phyloP scores from a whole-genome alignment of 2,113 vertebrate genomes.

The Meleagris gallopavo region DNA sequence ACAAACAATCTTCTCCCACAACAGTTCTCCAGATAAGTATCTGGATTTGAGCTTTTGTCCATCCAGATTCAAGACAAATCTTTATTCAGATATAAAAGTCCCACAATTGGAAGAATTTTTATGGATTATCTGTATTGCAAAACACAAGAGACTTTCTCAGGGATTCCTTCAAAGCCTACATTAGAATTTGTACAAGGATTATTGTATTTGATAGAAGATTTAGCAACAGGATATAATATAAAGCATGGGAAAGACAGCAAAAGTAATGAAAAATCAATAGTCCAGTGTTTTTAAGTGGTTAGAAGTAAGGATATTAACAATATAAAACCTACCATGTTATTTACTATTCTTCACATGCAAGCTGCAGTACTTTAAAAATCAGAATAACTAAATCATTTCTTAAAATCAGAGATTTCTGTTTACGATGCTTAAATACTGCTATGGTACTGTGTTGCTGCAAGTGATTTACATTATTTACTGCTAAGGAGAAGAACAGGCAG shows the following conservation, averaged over 20 bases:
- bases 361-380: neutral
- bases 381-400: neutral
- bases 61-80: neutral
- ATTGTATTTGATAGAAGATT: slow-evolving; percentile 10
- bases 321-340: neutral
- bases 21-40: neutral
- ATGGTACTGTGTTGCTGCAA: neutral
- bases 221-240: neutral
- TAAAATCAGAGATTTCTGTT: neutral
- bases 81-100: neutral
- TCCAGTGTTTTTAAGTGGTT: neutral
- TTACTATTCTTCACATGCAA: neutral
- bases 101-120: neutral
- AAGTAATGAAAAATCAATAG: slow-evolving; percentile 25
- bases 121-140: neutral
- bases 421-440: neutral
- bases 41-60: neutral
- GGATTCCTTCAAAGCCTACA: neutral
- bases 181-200: slow-evolving; percentile 35
- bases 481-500: neutral
- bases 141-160: neutral
- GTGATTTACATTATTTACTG: neutral
- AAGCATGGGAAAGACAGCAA: neutral
- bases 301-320: neutral
- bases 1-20: neutral